Evolutionary conservation across 2,888 invertebrate species (phyloP).

Genomic region (Stomorhina lunata): DNA sequence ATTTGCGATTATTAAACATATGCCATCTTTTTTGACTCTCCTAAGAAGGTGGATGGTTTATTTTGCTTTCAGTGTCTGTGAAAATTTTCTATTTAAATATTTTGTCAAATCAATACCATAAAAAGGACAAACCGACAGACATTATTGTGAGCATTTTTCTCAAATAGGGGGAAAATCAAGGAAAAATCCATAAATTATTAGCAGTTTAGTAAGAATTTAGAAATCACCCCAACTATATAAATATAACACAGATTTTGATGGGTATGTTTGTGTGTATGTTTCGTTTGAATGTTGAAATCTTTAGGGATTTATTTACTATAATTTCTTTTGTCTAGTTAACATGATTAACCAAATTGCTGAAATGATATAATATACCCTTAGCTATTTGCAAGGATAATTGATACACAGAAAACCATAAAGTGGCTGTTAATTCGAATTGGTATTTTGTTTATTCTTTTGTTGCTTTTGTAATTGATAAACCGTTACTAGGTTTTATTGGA

Average conservation of each 20-base stretch:
- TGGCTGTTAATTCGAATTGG: neutral
- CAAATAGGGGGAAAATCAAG: neutral
- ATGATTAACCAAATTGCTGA: neutral
- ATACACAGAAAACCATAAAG: neutral
- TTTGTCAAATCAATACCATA: conserved; percentile 9
- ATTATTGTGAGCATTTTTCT: neutral
- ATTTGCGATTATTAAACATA: conserved; percentile 43
- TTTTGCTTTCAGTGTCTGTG: neutral
- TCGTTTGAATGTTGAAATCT: neutral
- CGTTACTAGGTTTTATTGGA: neutral
- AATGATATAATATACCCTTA: neutral
- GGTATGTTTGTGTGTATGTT: neutral
- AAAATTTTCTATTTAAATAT: conserved; percentile 1
- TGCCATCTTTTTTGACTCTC: neutral
- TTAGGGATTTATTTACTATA: neutral
- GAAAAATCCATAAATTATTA: conserved; percentile 37
- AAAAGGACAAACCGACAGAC: neutral
- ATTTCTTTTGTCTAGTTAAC: conserved; percentile 17
- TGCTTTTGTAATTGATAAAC: neutral
- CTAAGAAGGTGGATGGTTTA: conserved; percentile 3
- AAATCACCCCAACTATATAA: neutral
- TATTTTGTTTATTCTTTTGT: too few species aligned
- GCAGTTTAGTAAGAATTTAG: neutral
- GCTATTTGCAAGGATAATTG: neutral
- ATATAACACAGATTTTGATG: neutral